These are phyloP conservation scores for Acanthoscelides obtectus DNA, from an alignment of 2,888 invertebrate species.

Conservation along the genomic window DNA sequence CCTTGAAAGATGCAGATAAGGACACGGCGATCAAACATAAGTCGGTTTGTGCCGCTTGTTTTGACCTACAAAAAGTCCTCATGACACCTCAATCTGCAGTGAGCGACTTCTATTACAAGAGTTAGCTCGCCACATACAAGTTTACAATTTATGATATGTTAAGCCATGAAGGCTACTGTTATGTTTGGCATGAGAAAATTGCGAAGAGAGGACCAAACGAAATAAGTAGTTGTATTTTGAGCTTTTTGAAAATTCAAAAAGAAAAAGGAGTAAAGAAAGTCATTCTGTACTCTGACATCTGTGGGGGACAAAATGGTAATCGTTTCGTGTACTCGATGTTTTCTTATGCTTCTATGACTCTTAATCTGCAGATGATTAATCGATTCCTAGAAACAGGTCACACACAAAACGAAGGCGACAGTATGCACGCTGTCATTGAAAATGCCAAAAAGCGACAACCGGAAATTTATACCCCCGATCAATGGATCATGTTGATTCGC, in stretches of 20 bases:
- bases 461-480: conserved; percentile 12
- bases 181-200: conserved; percentile 10
- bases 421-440: conserved; percentile 15
- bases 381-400: too few species aligned
- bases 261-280: too few species aligned
- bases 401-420: conserved; percentile 19
- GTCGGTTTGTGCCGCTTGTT: conserved; percentile 9
- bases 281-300: conserved; percentile 13
- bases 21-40: conserved; percentile 5
- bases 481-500: too few species aligned
- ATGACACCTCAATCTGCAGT: conserved; percentile 7
- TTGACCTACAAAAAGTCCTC: conserved; percentile 15
- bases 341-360: too few species aligned
- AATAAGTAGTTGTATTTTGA: conserved; percentile 13
- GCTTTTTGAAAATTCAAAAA: conserved; percentile 11
- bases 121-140: conserved; percentile 5
- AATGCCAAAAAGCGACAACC: too few species aligned
- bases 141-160: conserved; percentile 11
- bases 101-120: conserved; percentile 14
- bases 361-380: conserved; percentile 9
- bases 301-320: conserved; percentile 17
- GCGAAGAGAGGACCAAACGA: too few species aligned
- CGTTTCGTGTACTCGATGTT: conserved; percentile 16
- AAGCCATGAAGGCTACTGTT: conserved; percentile 12
- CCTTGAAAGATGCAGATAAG: conserved; percentile 10